phyloP scores from a whole-genome alignment of 2,113 vertebrate species.

The Apodemus sylvaticus region DNA sequence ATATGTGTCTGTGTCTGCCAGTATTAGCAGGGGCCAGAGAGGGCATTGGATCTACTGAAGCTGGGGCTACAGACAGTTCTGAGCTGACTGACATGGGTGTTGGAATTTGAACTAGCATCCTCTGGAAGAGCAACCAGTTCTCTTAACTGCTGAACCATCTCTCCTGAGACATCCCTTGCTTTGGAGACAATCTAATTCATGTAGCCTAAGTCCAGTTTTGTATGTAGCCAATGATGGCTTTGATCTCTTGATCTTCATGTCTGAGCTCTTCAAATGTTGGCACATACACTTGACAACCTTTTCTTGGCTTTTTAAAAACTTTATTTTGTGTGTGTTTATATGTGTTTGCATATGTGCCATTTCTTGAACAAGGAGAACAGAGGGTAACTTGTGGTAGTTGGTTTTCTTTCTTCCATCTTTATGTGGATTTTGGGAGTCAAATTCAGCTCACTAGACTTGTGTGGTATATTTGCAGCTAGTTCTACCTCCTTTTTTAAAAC shows the following conservation, averaged over 20 bases:
- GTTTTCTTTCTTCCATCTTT: not conserved
- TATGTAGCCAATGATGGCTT: not conserved
- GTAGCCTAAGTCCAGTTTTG: not conserved
- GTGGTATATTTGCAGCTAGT: not conserved
- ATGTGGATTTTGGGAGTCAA: not conserved
- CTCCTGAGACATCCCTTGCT: not conserved
- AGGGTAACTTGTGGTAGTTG: not conserved
- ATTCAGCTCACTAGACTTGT: not conserved
- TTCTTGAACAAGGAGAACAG: not conserved
- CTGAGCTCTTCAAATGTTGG: not conserved
- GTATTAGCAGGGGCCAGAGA: not conserved
- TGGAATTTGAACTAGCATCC: not conserved
- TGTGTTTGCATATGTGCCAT: not conserved
- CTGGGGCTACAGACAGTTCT: too few relatives aligned
- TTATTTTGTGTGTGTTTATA: not conserved
- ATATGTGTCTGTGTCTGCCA: not conserved
- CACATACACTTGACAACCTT: not conserved
- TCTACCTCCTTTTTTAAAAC: not conserved
- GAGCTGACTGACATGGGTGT: not conserved
- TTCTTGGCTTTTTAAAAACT: not conserved
- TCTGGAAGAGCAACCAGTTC: not conserved
- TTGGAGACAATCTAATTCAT: not conserved
- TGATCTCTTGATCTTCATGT: not conserved
- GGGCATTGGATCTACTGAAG: not conserved
- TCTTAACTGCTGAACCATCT: not conserved